Conservation (phyloP, 2,113 vertebrate genomes). For the Paradisaea rubra region DNA sequence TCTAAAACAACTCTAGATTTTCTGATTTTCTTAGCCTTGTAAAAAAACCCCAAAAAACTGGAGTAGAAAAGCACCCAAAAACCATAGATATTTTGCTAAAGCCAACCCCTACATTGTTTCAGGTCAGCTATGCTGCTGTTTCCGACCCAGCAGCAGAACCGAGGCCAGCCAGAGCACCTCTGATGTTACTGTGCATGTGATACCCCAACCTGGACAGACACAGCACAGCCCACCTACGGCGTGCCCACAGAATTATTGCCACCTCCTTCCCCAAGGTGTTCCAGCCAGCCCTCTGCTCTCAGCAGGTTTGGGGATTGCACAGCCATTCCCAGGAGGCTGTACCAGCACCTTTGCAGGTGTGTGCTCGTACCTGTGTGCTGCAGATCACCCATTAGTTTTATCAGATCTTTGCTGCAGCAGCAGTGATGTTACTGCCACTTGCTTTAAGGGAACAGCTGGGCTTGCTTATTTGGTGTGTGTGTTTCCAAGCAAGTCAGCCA, state of each 20-base stretch:
- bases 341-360: rapidly evolving
- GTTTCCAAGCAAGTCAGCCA: background rate
- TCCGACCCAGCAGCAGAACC: background rate
- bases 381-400: background rate
- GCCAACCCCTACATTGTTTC: background rate
- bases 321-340: background rate
- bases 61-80: background rate
- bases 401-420: background rate
- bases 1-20: background rate
- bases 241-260: background rate
- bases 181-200: background rate
- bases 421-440: background rate
- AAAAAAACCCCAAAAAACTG: background rate
- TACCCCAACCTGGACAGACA: background rate
- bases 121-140: background rate
- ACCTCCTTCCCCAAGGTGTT: background rate
- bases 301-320: background rate
- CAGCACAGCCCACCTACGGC: rapidly evolving
- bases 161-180: background rate
- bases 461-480: background rate
- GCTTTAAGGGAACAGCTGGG: background rate
- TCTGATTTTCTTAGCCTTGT: background rate
- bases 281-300: background rate
- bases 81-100: background rate
- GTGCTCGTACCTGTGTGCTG: background rate